Evolutionary conservation across 2,113 vertebrate genomes (phyloP).

Genomic region (Vimba vimba): DNA sequence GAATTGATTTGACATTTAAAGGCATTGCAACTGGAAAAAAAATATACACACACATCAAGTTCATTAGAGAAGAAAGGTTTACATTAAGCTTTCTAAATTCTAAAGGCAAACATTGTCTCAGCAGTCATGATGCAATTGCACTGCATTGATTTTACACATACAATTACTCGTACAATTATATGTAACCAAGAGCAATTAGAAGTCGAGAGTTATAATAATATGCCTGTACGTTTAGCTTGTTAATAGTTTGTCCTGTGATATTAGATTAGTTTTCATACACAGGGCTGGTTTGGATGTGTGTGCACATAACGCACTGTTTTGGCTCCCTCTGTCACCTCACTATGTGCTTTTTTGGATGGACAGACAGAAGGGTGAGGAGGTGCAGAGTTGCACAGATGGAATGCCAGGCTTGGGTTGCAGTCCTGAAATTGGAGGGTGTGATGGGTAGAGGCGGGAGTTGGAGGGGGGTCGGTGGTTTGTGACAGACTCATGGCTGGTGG

Average conservation of each 20-base stretch:
- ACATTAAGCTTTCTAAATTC: background rate
- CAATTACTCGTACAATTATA: background rate
- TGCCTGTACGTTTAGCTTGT: background rate
- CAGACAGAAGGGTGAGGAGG: constrained; percentile 4
- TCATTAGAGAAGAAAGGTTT: background rate
- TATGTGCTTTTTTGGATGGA: constrained; percentile 31
- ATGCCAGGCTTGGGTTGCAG: constrained; percentile 34
- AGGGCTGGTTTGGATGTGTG: constrained; percentile 9
- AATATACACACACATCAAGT: background rate
- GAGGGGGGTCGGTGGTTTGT: constrained; percentile 22
- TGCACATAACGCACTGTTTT: background rate
- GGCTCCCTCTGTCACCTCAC: constrained; percentile 8
- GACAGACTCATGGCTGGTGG: constrained; percentile 34
- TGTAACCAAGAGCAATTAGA: constrained; percentile 6
- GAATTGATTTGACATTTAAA: background rate
- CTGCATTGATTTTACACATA: background rate
- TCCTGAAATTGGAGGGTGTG: constrained; percentile 36
- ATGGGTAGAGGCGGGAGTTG: constrained; percentile 5
- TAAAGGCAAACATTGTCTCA: background rate
- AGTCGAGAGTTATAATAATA: background rate
- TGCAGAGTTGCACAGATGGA: constrained; percentile 48
- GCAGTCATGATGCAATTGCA: background rate
- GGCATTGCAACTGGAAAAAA: no score
- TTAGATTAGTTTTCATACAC: background rate
- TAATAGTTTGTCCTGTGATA: background rate